Percentiles rank a stretch among this genome's conserved stretches.
Conservation (phyloP, 2,797 vertebrate genomes). For the Phrynocephalus vlangalii region DNA sequence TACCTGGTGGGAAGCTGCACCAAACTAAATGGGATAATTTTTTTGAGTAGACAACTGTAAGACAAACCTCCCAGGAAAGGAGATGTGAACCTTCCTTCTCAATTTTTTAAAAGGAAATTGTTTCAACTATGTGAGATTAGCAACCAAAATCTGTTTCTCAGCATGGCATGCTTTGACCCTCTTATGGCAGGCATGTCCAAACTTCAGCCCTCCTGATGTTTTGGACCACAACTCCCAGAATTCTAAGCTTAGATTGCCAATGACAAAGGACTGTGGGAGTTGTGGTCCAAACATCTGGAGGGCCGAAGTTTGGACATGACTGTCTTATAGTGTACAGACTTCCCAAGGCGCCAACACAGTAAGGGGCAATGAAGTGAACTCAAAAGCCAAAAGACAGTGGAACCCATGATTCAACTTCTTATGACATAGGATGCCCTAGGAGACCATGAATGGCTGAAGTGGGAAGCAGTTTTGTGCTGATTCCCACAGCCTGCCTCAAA, state of each 20-base stretch:
- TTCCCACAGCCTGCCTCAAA: too few relatives aligned
- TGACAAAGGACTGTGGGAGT: too few relatives aligned
- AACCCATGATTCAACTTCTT: neutral
- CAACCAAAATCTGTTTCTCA: neutral
- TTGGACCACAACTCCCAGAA: too few relatives aligned
- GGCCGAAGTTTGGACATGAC: too few relatives aligned
- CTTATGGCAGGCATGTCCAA: too few relatives aligned
- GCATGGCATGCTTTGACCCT: neutral
- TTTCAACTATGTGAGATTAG: neutral
- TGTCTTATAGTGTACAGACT: neutral
- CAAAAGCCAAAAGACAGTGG: neutral
- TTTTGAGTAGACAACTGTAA: neutral
- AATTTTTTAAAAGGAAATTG: neutral
- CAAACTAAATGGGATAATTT: neutral
- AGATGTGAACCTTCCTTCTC: neutral
- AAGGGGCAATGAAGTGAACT: neutral
- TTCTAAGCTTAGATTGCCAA: too few relatives aligned
- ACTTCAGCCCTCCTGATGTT: too few relatives aligned
- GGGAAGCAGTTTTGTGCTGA: too few relatives aligned
- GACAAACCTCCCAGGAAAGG: neutral
- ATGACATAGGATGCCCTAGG: neutral
- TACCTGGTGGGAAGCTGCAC: neutral
- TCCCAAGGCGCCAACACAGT: neutral
- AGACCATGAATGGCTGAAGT: neutral
- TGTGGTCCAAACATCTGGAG: too few relatives aligned